Conservation (phyloP, 2,888 invertebrate species). For the Heliconius aoede region DNA sequence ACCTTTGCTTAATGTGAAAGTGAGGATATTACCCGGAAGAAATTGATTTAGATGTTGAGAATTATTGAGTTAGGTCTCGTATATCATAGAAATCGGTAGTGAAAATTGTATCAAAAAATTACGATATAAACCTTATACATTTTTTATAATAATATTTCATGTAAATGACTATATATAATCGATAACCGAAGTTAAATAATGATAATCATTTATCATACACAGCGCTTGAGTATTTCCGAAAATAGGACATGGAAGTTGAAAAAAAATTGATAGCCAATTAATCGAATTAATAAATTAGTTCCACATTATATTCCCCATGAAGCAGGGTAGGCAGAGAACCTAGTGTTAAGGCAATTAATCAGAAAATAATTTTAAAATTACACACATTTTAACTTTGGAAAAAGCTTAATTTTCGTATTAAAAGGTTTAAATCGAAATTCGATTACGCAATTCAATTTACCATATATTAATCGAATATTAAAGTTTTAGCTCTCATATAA, state of each 20-base stretch:
- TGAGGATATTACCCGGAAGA: slow-evolving; percentile 15
- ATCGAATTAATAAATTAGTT: no score
- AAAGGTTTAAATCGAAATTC: slow-evolving; percentile 4
- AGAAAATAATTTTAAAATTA: background rate
- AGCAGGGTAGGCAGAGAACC: no score
- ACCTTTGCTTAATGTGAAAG: slow-evolving; percentile 35
- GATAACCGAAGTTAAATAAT: background rate
- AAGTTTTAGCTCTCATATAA: slow-evolving; percentile 63
- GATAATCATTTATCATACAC: background rate
- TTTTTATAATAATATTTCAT: background rate
- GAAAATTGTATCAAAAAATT: background rate
- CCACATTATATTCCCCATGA: no score
- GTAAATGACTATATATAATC: background rate
- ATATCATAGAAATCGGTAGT: background rate
- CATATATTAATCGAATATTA: slow-evolving; percentile 48
- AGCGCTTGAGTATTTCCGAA: background rate
- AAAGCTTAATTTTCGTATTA: slow-evolving; percentile 3
- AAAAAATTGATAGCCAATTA: background rate
- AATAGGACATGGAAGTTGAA: background rate
- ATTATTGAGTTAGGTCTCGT: background rate
- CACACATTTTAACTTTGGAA: background rate
- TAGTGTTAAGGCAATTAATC: no score
- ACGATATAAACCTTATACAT: background rate
- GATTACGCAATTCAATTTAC: slow-evolving; percentile 26
- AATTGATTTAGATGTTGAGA: slow-evolving; percentile 30